These are phyloP conservation scores for Acrossocheilus wenchowensis DNA, from an alignment of 2,797 vertebrate genomes.

Conservation along the genomic window DNA sequence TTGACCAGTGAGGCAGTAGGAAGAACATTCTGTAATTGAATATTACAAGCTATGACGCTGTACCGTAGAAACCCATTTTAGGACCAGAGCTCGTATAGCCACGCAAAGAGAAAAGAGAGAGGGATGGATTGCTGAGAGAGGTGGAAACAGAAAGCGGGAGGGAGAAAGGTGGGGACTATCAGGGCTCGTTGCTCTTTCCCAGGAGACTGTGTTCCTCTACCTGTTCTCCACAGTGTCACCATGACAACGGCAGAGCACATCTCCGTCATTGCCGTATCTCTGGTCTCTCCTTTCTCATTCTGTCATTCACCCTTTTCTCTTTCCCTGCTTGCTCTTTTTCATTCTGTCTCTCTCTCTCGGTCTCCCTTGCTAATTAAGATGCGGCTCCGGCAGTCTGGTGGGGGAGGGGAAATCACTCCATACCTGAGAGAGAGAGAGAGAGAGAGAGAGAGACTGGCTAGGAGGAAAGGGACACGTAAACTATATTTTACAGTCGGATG, in stretches of 20 bases:
- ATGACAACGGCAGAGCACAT: conserved; percentile 81
- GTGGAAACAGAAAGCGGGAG: conserved; percentile 7
- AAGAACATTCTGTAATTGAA: not conserved
- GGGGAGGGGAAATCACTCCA: conserved; percentile 61
- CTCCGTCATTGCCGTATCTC: conserved; percentile 69
- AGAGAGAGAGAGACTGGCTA: conserved; percentile 34
- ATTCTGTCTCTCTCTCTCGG: conserved; percentile 19
- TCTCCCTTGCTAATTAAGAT: conserved; percentile 59
- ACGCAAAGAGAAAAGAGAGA: conserved; percentile 35
- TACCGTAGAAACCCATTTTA: not conserved
- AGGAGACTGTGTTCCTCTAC: conserved; percentile 76
- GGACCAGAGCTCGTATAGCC: conserved; percentile 4
- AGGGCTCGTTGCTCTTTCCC: conserved; percentile 70
- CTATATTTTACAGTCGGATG: conserved; percentile 45
- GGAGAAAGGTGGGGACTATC: conserved; percentile 54
- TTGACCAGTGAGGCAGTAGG: not conserved
- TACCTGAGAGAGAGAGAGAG: conserved; percentile 49
- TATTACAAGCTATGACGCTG: not conserved
- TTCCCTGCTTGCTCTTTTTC: conserved; percentile 18
- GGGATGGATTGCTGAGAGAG: conserved; percentile 52
- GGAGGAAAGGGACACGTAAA: conserved; percentile 48
- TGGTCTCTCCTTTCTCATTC: conserved; percentile 26
- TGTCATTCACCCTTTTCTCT: conserved; percentile 41
- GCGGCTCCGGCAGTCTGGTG: conserved; percentile 55
- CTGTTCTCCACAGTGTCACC: conserved; percentile 77